Conservation (phyloP, 2,113 vertebrate genomes). For the Serinus canaria region DNA sequence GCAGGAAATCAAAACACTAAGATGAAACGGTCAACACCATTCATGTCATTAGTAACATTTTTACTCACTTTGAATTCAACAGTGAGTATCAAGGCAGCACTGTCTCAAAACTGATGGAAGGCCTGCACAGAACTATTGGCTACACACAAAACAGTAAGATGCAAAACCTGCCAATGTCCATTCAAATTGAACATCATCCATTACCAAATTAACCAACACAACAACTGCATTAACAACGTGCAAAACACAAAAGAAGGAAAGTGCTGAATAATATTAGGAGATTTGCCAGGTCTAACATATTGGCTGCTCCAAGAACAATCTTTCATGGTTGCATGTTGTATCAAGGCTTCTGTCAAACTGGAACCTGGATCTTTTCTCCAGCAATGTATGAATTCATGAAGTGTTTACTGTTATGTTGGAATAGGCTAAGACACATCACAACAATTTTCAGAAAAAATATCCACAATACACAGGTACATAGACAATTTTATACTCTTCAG, state of each 20-base stretch:
- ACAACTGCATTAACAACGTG: not conserved
- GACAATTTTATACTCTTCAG: not conserved
- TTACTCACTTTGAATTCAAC: not conserved
- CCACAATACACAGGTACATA: not conserved
- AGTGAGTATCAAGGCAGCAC: not conserved
- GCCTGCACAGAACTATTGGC: not conserved
- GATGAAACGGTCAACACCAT: not conserved
- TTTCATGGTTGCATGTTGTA: not conserved
- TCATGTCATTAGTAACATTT: not conserved
- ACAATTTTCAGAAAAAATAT: not conserved
- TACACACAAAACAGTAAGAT: not conserved
- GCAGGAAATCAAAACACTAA: not conserved
- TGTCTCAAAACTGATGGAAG: not conserved
- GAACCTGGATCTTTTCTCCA: not conserved
- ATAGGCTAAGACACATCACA: not conserved
- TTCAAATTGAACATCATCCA: not conserved
- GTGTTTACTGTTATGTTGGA: not conserved
- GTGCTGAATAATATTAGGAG: not conserved
- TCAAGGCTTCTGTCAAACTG: not conserved
- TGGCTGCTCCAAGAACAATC: not conserved
- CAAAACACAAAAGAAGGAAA: not conserved
- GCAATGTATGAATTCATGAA: not conserved
- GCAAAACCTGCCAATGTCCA: not conserved
- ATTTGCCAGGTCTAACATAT: not conserved
- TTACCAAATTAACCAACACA: not conserved